These are phyloP conservation scores for Thereva unica DNA, from an alignment of 2,888 invertebrate species.

Conservation along the genomic window DNA sequence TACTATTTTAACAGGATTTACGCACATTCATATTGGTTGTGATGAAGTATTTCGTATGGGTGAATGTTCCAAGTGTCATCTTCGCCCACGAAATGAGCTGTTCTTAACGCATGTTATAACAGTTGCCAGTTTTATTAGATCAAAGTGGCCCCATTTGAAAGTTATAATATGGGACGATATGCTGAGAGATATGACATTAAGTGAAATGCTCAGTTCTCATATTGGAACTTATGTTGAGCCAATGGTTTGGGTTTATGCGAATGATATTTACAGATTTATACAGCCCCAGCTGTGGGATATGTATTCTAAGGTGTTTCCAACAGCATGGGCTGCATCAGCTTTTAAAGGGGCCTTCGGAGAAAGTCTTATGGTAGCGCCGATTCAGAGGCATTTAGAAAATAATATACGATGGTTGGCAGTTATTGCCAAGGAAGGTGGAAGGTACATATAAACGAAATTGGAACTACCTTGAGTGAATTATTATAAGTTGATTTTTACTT, in stretches of 20 bases:
- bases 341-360: slow-evolving; percentile 79
- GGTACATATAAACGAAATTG: slow-evolving; percentile 52
- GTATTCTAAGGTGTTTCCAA: slow-evolving; percentile 68
- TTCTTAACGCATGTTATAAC: slow-evolving; percentile 67
- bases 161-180: slow-evolving; percentile 83
- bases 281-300: slow-evolving; percentile 67
- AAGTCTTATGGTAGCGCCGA: slow-evolving; percentile 68
- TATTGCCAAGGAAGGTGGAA: slow-evolving; percentile 64
- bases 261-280: slow-evolving; percentile 67
- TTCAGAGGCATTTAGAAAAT: slow-evolving; percentile 71
- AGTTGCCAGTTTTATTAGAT: slow-evolving; percentile 65
- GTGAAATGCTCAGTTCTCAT: slow-evolving; percentile 64
- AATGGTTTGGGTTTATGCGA: slow-evolving; percentile 82
- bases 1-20: slow-evolving; percentile 47
- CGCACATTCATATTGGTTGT: slow-evolving; percentile 73
- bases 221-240: slow-evolving; percentile 73
- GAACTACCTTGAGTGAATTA: slow-evolving; percentile 3
- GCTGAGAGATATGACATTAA: slow-evolving; percentile 67
- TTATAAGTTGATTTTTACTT: slow-evolving; percentile 14
- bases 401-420: slow-evolving; percentile 71
- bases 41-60: slow-evolving; percentile 76
- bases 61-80: slow-evolving; percentile 66
- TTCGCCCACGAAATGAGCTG: slow-evolving; percentile 59
- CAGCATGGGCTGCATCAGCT: slow-evolving; percentile 74
- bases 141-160: slow-evolving; percentile 63